phyloP scores from a whole-genome alignment of 2,113 vertebrate species.

The Passer montanus region DNA sequence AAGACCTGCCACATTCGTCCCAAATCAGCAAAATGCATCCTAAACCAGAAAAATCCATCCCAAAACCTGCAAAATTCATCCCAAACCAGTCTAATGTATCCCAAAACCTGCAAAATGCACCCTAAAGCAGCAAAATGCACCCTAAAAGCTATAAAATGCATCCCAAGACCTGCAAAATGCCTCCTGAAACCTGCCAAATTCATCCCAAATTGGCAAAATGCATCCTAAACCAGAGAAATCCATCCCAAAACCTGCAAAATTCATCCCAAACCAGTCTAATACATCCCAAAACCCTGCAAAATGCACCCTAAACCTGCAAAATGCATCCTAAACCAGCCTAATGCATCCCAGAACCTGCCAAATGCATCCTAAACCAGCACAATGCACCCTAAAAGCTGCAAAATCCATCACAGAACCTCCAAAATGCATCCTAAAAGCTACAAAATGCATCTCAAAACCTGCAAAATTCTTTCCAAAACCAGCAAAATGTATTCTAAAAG shows the following conservation, averaged over 20 bases:
- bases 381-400: too few relatives aligned
- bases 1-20: not conserved
- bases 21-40: not conserved
- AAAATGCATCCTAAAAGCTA: too few relatives aligned
- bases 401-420: too few relatives aligned
- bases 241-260: not conserved
- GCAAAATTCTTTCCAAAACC: too few relatives aligned
- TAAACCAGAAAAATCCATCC: not conserved
- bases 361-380: not conserved
- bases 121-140: not conserved
- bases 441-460: too few relatives aligned
- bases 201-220: not conserved
- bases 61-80: too few relatives aligned
- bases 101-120: not conserved
- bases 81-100: not conserved
- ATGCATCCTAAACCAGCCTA: not conserved
- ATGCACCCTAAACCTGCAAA: not conserved
- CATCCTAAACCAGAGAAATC: rapidly evolving
- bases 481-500: too few relatives aligned
- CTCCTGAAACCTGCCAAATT: too few relatives aligned
- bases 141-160: too few relatives aligned
- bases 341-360: not conserved
- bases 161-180: not conserved
- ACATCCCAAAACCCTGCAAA: not conserved
- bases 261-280: too few relatives aligned